Base-by-base conservation (phyloP, 2,888 invertebrate species). In the Argyra leucocephala region DNA sequence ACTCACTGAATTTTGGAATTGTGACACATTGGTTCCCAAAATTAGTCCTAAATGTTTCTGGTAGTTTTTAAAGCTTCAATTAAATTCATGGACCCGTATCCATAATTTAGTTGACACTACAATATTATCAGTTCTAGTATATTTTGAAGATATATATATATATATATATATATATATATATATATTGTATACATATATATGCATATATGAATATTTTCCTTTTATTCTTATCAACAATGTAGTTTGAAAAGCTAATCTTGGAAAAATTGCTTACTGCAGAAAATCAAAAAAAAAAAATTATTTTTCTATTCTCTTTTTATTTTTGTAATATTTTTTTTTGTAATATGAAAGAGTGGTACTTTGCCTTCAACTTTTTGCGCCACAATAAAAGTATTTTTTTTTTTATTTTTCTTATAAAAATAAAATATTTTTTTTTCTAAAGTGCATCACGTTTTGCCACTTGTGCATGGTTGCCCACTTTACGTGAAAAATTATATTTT, bases 381-480 rank as follows among this genome's bases (percentile, higher is more conserved):
- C 48, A 48, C 48, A 48, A 48, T 48, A n/a, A 48, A 48, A 9
- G 48, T 18, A 7, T 3, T 31, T 31, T 31, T 31, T 31, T 31
- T 26, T 26, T 6, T 6, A 26, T 26, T 26, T 26, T 26, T 26
- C 7, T 31, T 6, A 31, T 31, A 10, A 10, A 31, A 31, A 31
- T 10, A 31, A 7, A 10, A 10, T 26, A 26, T 26, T 26, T 37
- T 9, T 37, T 48, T 15, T 48, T 48, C n/a, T 48, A 48, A 48
- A 48, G 48, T 48, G 48, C 48, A 48, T 48, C 48, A 48, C 48
- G 48, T 48, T 48, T 18, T 48, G 48, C 48, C 48, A 48, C 48
- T 48, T 48, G 48, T 48, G 48, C 48, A 48, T 48, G 48, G 48
- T 48, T 48, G 48, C 48, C 48, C 48, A 48, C 48, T 48, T 48